Conservation (phyloP, 2,797 vertebrate species). For the Ctenochaetus hawaiiensis region DNA sequence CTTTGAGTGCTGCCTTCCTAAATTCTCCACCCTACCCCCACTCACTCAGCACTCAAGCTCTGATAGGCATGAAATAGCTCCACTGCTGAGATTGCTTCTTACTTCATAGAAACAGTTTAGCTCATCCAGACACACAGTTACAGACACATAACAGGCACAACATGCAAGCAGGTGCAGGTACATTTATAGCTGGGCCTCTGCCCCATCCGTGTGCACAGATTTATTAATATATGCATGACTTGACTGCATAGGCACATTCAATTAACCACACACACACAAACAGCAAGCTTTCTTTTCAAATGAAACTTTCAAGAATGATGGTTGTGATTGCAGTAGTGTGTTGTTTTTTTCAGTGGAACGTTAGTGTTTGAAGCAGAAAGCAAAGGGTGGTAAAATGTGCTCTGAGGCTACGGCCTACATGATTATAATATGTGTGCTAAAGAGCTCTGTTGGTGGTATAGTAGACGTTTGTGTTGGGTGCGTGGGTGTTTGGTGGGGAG, state of each 20-base stretch:
- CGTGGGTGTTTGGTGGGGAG: not conserved
- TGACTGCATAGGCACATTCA: not conserved
- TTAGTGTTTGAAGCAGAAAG: not conserved
- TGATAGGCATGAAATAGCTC: slow-evolving; percentile 59
- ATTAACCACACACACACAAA: not conserved
- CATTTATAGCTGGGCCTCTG: not conserved
- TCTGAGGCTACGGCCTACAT: not conserved
- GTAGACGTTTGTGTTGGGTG: not conserved
- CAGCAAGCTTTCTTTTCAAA: slow-evolving; percentile 11
- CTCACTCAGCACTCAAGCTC: slow-evolving; percentile 48
- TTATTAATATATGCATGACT: slow-evolving; percentile 10
- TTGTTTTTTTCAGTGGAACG: not conserved
- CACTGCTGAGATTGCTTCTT: slow-evolving; percentile 48
- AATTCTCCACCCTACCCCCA: slow-evolving; percentile 1
- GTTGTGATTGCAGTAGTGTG: not conserved
- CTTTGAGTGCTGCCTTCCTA: slow-evolving; percentile 34
- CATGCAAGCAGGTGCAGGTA: slow-evolving; percentile 26
- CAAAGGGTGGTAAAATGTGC: not conserved
- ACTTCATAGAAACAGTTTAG: slow-evolving; percentile 36
- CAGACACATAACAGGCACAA: slow-evolving; percentile 9
- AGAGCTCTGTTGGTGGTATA: too few species aligned
- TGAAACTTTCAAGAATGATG: slow-evolving; percentile 9
- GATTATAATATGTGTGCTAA: not conserved
- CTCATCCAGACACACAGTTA: not conserved
- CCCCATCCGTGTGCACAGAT: not conserved